Base-by-base conservation (phyloP, 2,888 invertebrate species). In the Tenthredo amoena region DNA sequence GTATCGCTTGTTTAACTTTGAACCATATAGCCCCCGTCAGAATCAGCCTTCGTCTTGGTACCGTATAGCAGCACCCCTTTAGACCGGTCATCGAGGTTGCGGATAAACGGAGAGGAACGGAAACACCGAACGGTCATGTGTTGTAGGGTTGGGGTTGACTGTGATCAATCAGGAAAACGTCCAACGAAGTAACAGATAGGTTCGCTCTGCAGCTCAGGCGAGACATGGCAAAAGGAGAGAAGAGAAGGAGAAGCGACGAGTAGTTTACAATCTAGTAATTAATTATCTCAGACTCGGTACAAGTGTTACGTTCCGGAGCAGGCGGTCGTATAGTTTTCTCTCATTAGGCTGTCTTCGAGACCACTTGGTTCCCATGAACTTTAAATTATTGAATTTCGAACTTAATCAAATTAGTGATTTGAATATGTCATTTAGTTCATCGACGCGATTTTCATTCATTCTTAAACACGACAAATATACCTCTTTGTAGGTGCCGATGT, bases 111-210 rank as follows among this genome's bases (percentile, higher is more conserved):
- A 76, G 31, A 47, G 26, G 47, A 76, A 43, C 21, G 15, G 50
- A 50, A 26, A 76, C n/a, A 40, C 34, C 71, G 37, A 37, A 34
- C 37, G 62, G 71, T 71, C 9, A 71, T 37, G 71, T 71, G 71
- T 71, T 34, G 34, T 3, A n/a, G 37, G n/a, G 12, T 37, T 26
- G 62, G 62, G 62, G 34, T 37, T 71, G n/a, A 37, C 37, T 37
- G 71, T 71, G 71, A 71, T 71, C 71, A 71, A 71, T 71, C 71
- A 71, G 71, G 71, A 71, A 71, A n/a, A 71, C n/a, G 71, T 71
- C 71, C 37, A 31, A 37, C 37, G 37, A 71, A 71, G 37, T 71
- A 71, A 71, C 71, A 31, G 31, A 71, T 71, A 62, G 62, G 62
- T 62, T 62, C 62, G 62, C 62, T 21, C 26, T 62, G 62, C 26